Evolutionary conservation across 2,888 invertebrate genomes (phyloP).

Genomic region (Formica aserva): DNA sequence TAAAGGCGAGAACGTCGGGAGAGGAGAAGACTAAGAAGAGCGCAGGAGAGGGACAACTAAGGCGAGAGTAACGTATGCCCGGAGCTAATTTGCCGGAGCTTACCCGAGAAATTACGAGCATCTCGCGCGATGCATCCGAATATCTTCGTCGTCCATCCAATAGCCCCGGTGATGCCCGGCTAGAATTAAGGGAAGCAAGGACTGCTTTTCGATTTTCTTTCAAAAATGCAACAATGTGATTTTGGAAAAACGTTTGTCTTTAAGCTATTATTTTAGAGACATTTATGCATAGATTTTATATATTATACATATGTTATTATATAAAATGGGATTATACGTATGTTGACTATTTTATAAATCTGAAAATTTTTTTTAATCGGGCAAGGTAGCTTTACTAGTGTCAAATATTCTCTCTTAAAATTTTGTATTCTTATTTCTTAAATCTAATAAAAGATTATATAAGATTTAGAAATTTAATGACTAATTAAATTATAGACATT

Average conservation of each 20-base stretch:
- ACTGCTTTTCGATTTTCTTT: background rate
- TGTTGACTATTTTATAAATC: background rate
- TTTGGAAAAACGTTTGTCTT: background rate
- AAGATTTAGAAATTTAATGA: background rate
- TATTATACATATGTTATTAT: background rate
- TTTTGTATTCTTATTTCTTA: background rate
- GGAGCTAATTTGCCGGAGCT: slow-evolving; percentile 84
- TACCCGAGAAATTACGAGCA: slow-evolving; percentile 81
- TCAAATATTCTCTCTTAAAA: background rate
- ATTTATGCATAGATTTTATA: background rate
- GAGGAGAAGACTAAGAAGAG: slow-evolving; percentile 47
- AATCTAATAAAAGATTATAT: background rate
- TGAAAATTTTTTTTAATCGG: background rate
- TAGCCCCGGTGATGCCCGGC: slow-evolving; percentile 5
- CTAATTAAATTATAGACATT: background rate
- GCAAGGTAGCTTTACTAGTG: background rate
- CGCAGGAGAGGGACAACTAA: slow-evolving; percentile 62
- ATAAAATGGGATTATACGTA: background rate
- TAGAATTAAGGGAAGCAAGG: slow-evolving; percentile 13
- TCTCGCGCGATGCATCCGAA: slow-evolving; percentile 80
- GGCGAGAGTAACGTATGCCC: slow-evolving; percentile 83
- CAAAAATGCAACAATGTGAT: slow-evolving; percentile 11
- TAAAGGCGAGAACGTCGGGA: slow-evolving; percentile 27
- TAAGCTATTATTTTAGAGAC: background rate
- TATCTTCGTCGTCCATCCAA: slow-evolving; percentile 70